Base-by-base conservation (phyloP, 2,888 invertebrate species). In the Oscheius myriophilus region DNA sequence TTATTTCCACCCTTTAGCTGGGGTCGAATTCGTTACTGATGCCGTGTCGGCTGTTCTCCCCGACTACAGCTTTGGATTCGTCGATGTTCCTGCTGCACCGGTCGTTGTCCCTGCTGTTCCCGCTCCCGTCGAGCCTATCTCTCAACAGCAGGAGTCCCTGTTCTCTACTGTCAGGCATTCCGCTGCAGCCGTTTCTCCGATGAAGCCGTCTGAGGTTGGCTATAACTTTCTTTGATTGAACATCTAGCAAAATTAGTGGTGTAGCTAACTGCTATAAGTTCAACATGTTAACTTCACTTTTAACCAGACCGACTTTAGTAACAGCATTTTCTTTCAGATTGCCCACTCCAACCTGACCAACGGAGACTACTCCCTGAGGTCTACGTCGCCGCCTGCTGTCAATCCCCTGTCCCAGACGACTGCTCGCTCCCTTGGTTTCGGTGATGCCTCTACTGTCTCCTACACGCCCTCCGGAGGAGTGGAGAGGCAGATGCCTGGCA, bases 61-160 rank as follows among this genome's bases (percentile, higher is more conserved):
- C 42, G 78, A 73, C 57, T 78, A 78, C 46, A 72, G 73, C 33
- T 78, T 78, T 54, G 78, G 78, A 26, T 78, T 72, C 65, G 74
- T 74, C 46, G 77, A 77, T 4, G 66, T 65, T 39, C 66, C 74
- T 11, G 53, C 67, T 49, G 67, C 69, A 18, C 69, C 75, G 11
- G 49, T 68, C 12, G 41, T 57, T 64, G 69, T 66, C 23, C 52
- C 55, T 18, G 25, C 45, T 23, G 49, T n/a, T 11, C 67, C 46
- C 16, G 49, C 54, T 39, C 68, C 68, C 2, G 51, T 39, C 49
- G 51, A 43, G n/a, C 46, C 57, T 12, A n/a, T 33, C 16, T 39
- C 64, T 53, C 64, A 41, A n/a, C 26, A 18, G 0, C 16, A 63
- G 12, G 62, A 61, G n/a, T 53, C 61, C 0, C 55, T 62, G 16